Evolutionary conservation across 1,140 invertebrate genomes (phyloP).

Genomic region (Thaumetopoea pityocampa): DNA sequence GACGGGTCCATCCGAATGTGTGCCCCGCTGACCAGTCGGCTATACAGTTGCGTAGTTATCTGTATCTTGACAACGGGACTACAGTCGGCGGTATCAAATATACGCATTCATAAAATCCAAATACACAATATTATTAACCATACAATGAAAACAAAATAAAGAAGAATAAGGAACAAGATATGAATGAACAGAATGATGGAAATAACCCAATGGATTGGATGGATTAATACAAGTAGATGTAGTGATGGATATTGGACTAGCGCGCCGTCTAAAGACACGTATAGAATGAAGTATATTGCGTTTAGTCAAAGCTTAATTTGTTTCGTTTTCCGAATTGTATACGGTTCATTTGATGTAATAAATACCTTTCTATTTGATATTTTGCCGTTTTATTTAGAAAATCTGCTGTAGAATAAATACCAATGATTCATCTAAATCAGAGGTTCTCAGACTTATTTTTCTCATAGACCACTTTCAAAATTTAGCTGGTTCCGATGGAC

Average conservation of each 20-base stretch:
- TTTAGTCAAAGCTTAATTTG: conserved; percentile 32
- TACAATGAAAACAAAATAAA: conserved; percentile 2
- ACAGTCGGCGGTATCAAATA: conserved; percentile 1
- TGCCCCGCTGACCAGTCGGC: conserved; percentile 2
- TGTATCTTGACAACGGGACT: conserved; percentile 9
- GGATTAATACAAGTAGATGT: too few relatives aligned
- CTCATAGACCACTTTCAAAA: too few relatives aligned
- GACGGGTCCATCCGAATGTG: conserved; percentile 1
- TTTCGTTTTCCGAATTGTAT: conserved; percentile 29
- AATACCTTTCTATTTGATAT: conserved; percentile 38
- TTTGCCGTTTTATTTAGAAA: conserved; percentile 19
- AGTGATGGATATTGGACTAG: too few relatives aligned
- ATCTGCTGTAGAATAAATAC: background rate
- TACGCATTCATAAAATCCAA: conserved; percentile 1
- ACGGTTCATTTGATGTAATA: conserved; percentile 59
- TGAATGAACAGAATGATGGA: too few relatives aligned
- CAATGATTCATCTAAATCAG: background rate
- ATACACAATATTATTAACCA: conserved; percentile 5
- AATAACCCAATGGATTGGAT: too few relatives aligned
- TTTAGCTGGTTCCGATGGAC: too few relatives aligned
- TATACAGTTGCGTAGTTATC: conserved; percentile 12
- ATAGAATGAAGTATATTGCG: conserved; percentile 21
- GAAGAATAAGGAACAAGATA: background rate
- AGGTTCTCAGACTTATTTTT: too few relatives aligned
- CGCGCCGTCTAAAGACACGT: conserved; percentile 28